A percentile compares a stretch with the other conserved stretches of the same genome.
phyloP scores from a whole-genome alignment of 2,888 invertebrate genomes.

The Teleiodes luculella region DNA sequence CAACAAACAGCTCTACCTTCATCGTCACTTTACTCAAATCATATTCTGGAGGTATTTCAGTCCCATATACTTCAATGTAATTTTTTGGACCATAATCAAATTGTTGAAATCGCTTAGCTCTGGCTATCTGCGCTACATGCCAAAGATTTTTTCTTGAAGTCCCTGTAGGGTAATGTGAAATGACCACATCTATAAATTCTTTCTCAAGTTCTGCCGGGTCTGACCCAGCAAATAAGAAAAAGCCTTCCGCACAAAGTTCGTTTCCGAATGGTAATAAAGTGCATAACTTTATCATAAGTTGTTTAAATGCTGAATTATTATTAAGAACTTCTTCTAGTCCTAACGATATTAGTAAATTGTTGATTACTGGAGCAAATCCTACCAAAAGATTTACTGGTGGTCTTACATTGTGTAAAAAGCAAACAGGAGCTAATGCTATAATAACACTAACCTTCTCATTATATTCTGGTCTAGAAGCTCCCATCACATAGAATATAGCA shows the following conservation, averaged over 20 bases:
- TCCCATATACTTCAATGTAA: conserved; percentile 49
- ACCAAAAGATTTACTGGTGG: background rate
- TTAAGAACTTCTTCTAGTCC: background rate
- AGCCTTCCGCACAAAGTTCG: conserved; percentile 76
- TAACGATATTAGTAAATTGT: background rate
- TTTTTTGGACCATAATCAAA: conserved; percentile 49
- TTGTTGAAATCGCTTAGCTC: conserved; percentile 46
- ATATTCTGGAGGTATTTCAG: conserved; percentile 47
- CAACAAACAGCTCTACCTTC: conserved; percentile 49
- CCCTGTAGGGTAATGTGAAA: conserved; percentile 76
- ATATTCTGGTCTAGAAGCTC: conserved; percentile 25
- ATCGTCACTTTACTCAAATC: conserved; percentile 40
- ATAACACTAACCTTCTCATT: conserved; percentile 42
- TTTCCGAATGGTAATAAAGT: background rate
- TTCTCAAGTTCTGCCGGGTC: conserved; percentile 77
- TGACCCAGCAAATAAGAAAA: conserved; percentile 79
- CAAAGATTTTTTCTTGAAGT: conserved; percentile 69
- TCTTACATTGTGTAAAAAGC: background rate
- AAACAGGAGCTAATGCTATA: conserved; percentile 33
- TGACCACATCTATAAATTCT: conserved; percentile 75
- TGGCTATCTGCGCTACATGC: conserved; percentile 74
- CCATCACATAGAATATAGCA: conserved; percentile 23
- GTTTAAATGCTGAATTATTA: background rate
- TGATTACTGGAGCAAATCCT: background rate
- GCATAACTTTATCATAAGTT: background rate